Conservation (phyloP, 1,140 invertebrate species). For the Neelides sp. region DNA sequence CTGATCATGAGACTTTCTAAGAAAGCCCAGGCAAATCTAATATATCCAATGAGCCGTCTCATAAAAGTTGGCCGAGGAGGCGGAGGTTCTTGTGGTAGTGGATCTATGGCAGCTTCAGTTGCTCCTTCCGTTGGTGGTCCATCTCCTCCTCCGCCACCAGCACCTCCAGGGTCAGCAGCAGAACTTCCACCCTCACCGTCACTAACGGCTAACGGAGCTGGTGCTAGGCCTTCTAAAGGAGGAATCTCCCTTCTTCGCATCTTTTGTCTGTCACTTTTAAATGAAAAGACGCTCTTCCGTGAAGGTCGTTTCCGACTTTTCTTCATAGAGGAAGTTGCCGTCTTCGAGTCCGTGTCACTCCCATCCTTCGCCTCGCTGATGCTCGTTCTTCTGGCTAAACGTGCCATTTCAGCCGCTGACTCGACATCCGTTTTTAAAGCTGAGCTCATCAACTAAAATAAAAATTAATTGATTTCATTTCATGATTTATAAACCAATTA, state of each 20-base stretch:
- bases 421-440: slow-evolving; percentile 66
- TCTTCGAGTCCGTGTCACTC: slow-evolving; percentile 20
- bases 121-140: slow-evolving; percentile 9
- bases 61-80: slow-evolving; percentile 15
- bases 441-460: slow-evolving; percentile 57
- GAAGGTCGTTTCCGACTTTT: slow-evolving; percentile 19
- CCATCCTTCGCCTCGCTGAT: slow-evolving; percentile 16
- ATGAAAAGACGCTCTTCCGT: slow-evolving; percentile 21
- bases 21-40: slow-evolving; percentile 53
- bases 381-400: slow-evolving; percentile 31
- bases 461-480: slow-evolving; percentile 34
- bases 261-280: slow-evolving; percentile 12
- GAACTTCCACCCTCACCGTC: slow-evolving; percentile 21
- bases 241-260: neutral
- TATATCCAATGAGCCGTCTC: slow-evolving; percentile 34
- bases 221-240: slow-evolving; percentile 6
- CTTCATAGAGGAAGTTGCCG: slow-evolving; percentile 10
- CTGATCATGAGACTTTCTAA: slow-evolving; percentile 71
- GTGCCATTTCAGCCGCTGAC: slow-evolving; percentile 48
- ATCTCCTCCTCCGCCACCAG: slow-evolving; percentile 11
- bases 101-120: neutral
- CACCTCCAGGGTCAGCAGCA: slow-evolving; percentile 14
- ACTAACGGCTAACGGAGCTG: slow-evolving; percentile 15
- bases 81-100: neutral
- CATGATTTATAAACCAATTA: neutral